A percentile compares a stretch with the other conserved stretches of the same genome.
Evolutionary conservation across 2,888 invertebrate species (phyloP).

Genomic region (Hypomecis punctinalis): DNA sequence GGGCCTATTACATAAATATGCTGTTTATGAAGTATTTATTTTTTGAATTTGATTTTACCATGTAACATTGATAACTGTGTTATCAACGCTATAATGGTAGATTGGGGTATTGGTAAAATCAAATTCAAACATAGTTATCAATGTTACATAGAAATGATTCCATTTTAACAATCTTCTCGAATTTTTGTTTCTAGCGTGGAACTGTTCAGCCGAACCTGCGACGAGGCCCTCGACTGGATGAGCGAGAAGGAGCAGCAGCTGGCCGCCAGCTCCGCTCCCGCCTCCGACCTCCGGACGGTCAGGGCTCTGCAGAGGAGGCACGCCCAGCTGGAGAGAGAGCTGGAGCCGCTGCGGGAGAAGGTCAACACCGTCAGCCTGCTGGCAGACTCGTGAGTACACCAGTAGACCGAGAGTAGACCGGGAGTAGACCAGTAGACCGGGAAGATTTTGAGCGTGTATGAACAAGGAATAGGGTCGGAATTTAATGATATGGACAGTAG

Average conservation of each 20-base stretch:
- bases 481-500: neutral
- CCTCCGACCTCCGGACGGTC: conserved; percentile 95
- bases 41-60: too few species aligned
- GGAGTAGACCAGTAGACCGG: neutral
- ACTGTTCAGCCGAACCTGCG: conserved; percentile 97
- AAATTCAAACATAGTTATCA: too few species aligned
- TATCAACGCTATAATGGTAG: too few species aligned
- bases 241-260: conserved; percentile 96
- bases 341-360: conserved; percentile 97
- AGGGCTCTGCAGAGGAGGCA: conserved; percentile 96
- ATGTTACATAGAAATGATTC: too few species aligned
- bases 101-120: too few species aligned
- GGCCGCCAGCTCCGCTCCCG: conserved; percentile 90
- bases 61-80: too few species aligned
- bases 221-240: conserved; percentile 99
- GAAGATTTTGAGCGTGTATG: too few species aligned
- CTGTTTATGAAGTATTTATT: too few species aligned
- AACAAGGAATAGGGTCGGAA: neutral
- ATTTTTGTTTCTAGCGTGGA: conserved; percentile 88
- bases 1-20: too few species aligned
- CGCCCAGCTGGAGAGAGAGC: conserved; percentile 96
- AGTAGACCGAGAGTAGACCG: neutral
- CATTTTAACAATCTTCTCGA: too few species aligned
- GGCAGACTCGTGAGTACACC: conserved; percentile 89
- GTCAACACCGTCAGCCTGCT: conserved; percentile 94